These are phyloP conservation scores for Bryconaethiops microstoma DNA, from an alignment of 2,797 vertebrate species.

Conservation along the genomic window DNA sequence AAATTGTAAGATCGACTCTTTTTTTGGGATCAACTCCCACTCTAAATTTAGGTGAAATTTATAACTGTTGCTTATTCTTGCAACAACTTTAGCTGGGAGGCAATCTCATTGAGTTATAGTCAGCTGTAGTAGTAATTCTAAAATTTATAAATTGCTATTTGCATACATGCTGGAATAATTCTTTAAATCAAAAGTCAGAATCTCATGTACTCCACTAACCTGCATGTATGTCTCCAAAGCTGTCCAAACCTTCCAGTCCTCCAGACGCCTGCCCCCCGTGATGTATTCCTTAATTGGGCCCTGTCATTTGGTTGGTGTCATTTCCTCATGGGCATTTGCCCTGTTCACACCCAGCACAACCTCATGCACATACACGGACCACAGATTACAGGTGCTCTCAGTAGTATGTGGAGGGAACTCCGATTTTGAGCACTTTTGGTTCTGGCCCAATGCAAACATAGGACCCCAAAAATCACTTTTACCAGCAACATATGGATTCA, in stretches of 20 bases:
- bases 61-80: no score
- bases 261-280: conserved; percentile 61
- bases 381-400: conserved; percentile 90
- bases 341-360: conserved; percentile 78
- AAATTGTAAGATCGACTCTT: no score
- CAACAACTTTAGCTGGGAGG: no score
- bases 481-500: conserved; percentile 41
- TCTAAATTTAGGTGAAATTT: no score
- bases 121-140: no score
- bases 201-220: conserved; percentile 64
- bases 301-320: conserved; percentile 56
- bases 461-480: conserved; percentile 79
- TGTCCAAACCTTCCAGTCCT: conserved; percentile 76
- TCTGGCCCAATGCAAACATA: conserved; percentile 89
- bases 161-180: background rate
- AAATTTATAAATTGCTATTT: background rate
- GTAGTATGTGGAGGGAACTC: conserved; percentile 86
- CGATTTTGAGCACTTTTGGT: conserved; percentile 83
- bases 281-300: conserved; percentile 62
- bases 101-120: no score
- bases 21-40: no score
- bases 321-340: conserved; percentile 64
- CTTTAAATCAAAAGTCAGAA: no score
- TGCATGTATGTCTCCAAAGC: conserved; percentile 89
- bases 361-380: conserved; percentile 90